These are phyloP conservation scores for Serranus cabrilla DNA, from an alignment of 2,797 vertebrate species.

Conservation along the genomic window DNA sequence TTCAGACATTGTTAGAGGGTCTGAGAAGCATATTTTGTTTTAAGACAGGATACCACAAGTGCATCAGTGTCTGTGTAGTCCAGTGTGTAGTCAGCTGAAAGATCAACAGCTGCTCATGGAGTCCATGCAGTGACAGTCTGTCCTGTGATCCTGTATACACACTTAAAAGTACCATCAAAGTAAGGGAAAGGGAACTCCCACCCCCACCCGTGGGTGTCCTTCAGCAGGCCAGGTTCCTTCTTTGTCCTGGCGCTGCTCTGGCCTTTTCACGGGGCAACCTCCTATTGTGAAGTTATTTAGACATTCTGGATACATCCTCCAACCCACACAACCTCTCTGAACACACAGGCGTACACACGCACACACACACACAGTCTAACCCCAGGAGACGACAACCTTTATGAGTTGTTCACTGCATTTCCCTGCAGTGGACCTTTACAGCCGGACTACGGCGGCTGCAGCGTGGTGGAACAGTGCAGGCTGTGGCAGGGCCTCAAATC, in stretches of 20 bases:
- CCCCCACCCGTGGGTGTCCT: conserved; percentile 25
- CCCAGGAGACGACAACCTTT: conserved; percentile 32
- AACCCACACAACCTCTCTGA: conserved; percentile 11
- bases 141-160: not conserved
- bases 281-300: conserved; percentile 51
- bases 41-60: not conserved
- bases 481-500: conserved; percentile 32
- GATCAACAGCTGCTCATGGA: conserved; percentile 1
- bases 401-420: conserved; percentile 27
- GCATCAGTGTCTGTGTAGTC: not conserved
- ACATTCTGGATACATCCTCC: conserved; percentile 52
- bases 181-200: not conserved
- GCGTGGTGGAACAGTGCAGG: conserved; percentile 35
- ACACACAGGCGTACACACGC: not conserved
- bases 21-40: not conserved
- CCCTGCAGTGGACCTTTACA: conserved; percentile 26
- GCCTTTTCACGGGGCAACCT: conserved; percentile 39
- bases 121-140: not conserved
- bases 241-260: conserved; percentile 36
- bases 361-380: not conserved
- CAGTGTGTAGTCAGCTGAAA: not conserved
- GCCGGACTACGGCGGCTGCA: conserved; percentile 1
- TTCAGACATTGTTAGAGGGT: not conserved
- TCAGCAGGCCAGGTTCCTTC: conserved; percentile 16
- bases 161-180: not conserved